A percentile compares a stretch with the other conserved stretches of the same genome.
phyloP scores from a whole-genome alignment of 2,888 invertebrate species.

The Brenthis hecate region DNA sequence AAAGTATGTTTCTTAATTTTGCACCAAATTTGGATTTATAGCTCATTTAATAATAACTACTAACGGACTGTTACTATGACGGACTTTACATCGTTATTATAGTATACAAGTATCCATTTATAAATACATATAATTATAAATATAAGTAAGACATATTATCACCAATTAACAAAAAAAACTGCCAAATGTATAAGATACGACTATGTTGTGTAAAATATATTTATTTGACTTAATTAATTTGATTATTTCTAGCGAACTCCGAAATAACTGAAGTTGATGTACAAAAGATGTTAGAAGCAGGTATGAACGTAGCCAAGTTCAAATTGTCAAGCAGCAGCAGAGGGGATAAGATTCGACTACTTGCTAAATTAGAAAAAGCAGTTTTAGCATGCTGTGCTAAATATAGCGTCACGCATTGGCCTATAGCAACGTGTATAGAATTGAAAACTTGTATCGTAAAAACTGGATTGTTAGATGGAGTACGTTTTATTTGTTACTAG shows the following conservation, averaged over 20 bases:
- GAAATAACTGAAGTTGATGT: conserved; percentile 58
- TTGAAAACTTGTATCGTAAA: conserved; percentile 55
- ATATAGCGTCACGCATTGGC: conserved; percentile 51
- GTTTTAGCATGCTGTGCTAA: conserved; percentile 47
- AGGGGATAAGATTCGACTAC: conserved; percentile 45
- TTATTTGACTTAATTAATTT: background rate
- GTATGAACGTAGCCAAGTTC: conserved; percentile 71
- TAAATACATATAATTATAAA: no score
- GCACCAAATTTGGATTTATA: background rate
- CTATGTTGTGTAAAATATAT: background rate
- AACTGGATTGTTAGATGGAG: conserved; percentile 48
- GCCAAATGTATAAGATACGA: no score
- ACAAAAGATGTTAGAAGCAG: conserved; percentile 72
- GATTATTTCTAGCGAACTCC: conserved; percentile 48
- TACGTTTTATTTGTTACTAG: conserved; percentile 22
- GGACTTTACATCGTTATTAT: no score
- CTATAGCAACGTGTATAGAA: conserved; percentile 53
- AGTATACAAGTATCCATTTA: no score
- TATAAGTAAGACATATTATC: no score
- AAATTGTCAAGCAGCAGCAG: conserved; percentile 51
- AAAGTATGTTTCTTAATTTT: background rate
- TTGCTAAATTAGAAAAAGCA: conserved; percentile 44
- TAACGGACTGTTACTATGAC: no score
- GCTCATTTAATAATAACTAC: background rate
- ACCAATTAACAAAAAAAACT: no score